Conservation (phyloP, 2,113 vertebrate species). For the Pedetes capensis region DNA sequence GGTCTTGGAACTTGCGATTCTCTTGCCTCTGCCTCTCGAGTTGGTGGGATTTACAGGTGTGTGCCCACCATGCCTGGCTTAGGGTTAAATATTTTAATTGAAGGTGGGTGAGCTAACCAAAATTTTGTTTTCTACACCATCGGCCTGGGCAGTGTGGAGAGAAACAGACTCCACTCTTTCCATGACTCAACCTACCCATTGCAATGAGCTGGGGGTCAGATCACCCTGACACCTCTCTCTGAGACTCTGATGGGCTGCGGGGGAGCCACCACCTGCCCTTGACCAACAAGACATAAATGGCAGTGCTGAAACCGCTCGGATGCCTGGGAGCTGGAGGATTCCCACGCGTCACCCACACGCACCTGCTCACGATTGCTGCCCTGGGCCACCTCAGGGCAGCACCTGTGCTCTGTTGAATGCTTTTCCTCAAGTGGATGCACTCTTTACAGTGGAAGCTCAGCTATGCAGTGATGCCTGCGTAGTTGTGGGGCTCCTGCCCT, state of each 20-base stretch:
- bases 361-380: fast-evolving
- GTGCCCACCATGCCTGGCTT: too few species aligned
- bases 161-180: constrained; percentile 44
- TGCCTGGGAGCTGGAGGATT: not conserved
- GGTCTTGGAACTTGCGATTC: too few species aligned
- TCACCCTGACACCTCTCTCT: constrained; percentile 86
- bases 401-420: too few species aligned
- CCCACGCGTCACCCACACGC: not conserved
- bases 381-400: fast-evolving
- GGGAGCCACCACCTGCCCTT: too few species aligned
- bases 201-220: not conserved
- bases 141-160: constrained; percentile 7
- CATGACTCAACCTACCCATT: not conserved
- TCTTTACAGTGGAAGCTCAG: not conserved
- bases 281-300: not conserved
- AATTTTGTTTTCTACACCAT: constrained; percentile 50
- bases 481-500: not conserved
- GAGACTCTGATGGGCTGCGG: constrained; percentile 77
- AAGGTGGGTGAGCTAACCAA: constrained; percentile 64
- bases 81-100: constrained; percentile 79
- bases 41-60: too few species aligned
- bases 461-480: not conserved
- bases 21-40: too few species aligned
- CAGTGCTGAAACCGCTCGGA: too few species aligned
- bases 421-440: not conserved